Evolutionary conservation across 92 coral and sea anemone genomes (phyloP).

Genomic region (Ricordea florida): DNA sequence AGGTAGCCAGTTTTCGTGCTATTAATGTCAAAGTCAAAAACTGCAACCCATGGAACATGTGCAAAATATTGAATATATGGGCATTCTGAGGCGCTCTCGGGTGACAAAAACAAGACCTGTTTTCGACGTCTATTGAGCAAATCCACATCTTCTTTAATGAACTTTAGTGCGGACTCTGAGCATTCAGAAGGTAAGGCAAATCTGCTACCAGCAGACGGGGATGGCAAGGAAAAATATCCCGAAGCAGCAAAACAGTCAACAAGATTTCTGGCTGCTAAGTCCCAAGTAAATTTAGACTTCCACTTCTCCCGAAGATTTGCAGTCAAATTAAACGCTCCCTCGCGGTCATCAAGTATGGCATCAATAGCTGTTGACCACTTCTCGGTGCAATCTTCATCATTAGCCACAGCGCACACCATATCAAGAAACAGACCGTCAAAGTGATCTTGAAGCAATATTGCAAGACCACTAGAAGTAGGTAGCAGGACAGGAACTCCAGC

Average conservation of each 20-base stretch:
- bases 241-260: slow-evolving; percentile 3
- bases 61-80: slow-evolving; percentile 48
- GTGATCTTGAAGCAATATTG: slow-evolving; percentile 17
- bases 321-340: slow-evolving; percentile 38
- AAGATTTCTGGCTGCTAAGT: slow-evolving; percentile 15
- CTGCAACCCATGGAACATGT: slow-evolving; percentile 68
- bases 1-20: slow-evolving; percentile 47
- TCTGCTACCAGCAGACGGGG: neutral
- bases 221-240: slow-evolving; percentile 3
- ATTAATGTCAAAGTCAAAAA: slow-evolving; percentile 61
- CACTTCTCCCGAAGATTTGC: slow-evolving; percentile 45
- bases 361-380: slow-evolving; percentile 62
- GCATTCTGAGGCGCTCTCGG: slow-evolving; percentile 13
- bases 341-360: slow-evolving; percentile 28
- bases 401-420: neutral
- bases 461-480: slow-evolving; percentile 31
- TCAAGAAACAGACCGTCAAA: slow-evolving; percentile 34
- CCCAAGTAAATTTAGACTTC: slow-evolving; percentile 61
- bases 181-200: neutral
- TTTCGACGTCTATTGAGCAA: slow-evolving; percentile 56
- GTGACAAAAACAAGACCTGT: slow-evolving; percentile 65
- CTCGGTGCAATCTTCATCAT: slow-evolving; percentile 13
- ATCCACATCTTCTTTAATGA: slow-evolving; percentile 32
- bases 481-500: slow-evolving; percentile 58
- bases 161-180: slow-evolving; percentile 14